Conservation (phyloP, 2,888 invertebrate species). For the Byasa hedistus region DNA sequence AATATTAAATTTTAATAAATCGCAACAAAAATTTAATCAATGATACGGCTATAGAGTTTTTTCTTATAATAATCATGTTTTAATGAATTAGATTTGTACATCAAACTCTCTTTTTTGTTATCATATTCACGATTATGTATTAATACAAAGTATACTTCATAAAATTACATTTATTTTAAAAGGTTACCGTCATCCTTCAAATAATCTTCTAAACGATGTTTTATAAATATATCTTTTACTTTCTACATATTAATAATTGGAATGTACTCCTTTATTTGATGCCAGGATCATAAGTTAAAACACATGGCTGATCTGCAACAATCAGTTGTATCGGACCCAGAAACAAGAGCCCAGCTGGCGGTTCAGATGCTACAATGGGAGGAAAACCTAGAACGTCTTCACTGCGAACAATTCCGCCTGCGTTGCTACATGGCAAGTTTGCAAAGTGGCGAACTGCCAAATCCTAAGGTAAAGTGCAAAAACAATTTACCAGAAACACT, state of each 20-base stretch:
- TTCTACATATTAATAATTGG: neutral
- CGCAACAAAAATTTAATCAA: neutral
- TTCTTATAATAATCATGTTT: neutral
- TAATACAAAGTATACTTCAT: neutral
- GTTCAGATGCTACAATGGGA: slow-evolving; percentile 98
- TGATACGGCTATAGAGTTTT: neutral
- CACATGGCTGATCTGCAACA: slow-evolving; percentile 99
- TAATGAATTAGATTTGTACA: too few species aligned
- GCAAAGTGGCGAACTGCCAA: slow-evolving; percentile 96
- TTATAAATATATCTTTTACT: too few species aligned
- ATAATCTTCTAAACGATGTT: too few species aligned
- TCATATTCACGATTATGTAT: too few species aligned
- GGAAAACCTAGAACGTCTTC: slow-evolving; percentile 96
- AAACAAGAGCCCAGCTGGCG: slow-evolving; percentile 94
- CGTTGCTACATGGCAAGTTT: slow-evolving; percentile 98
- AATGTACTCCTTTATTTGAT: neutral
- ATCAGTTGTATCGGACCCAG: slow-evolving; percentile 96
- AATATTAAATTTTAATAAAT: neutral
- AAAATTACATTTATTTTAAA: neutral
- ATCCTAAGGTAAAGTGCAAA: slow-evolving; percentile 89
- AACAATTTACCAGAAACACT: neutral
- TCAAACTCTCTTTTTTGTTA: too few species aligned
- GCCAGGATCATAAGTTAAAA: slow-evolving; percentile 96
- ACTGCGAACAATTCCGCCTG: slow-evolving; percentile 97
- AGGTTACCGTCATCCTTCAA: too few species aligned